Percentiles rank a stretch among this genome's conserved stretches.
Evolutionary conservation across 2,113 vertebrate genomes (phyloP).

Genomic region (Ranitomeya variabilis): DNA sequence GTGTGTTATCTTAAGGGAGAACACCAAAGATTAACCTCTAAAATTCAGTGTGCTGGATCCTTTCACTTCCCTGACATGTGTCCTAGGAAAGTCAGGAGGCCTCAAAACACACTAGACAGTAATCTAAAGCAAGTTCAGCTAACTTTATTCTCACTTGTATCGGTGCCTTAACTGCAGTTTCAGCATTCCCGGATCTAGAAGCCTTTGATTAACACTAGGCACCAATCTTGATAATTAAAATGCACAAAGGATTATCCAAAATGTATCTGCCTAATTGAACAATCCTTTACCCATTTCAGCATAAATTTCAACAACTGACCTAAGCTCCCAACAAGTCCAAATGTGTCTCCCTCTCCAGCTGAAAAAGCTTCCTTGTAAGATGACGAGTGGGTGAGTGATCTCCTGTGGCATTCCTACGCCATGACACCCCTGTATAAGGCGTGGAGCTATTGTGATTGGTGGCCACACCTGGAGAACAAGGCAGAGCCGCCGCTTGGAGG

Average conservation of each 20-base stretch:
- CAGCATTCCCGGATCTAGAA: neutral
- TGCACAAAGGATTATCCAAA: neutral
- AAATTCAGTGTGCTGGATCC: too few relatives aligned
- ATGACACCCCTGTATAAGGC: constrained; percentile 9
- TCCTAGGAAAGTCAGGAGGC: too few relatives aligned
- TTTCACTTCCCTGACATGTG: too few relatives aligned
- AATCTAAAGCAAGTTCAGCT: too few relatives aligned
- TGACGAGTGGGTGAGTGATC: neutral
- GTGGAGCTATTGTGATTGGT: constrained; percentile 37
- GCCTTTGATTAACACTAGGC: neutral
- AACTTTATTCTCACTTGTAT: too few relatives aligned
- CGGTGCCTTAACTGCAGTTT: neutral
- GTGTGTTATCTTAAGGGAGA: too few relatives aligned
- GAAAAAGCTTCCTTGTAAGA: constrained; percentile 6
- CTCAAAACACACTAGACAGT: too few relatives aligned
- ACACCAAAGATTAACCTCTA: too few relatives aligned
- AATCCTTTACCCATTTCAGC: neutral
- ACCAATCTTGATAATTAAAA: neutral
- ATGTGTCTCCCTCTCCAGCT: neutral
- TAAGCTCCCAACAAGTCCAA: neutral
- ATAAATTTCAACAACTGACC: neutral
- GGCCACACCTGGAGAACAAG: constrained; percentile 21
- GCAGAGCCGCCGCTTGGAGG: constrained; percentile 15
- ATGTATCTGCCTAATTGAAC: neutral
- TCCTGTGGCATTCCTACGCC: neutral